Percentiles rank a stretch among this genome's conserved stretches.
Conservation (phyloP, 2,797 vertebrate species). For the Dermochelys coriacea region DNA sequence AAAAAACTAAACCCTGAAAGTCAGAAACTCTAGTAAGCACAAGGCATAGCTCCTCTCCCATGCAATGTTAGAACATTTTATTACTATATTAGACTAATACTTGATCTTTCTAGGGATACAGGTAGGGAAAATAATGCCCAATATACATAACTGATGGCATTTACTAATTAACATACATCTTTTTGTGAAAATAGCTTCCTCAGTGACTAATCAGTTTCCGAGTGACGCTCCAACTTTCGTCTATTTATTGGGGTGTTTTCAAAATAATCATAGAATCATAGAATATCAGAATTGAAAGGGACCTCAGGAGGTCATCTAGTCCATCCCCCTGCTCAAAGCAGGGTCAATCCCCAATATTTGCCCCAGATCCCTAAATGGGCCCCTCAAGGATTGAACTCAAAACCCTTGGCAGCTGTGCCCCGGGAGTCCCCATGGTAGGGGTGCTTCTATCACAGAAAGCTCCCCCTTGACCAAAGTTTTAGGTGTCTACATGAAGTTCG, state of each 20-base stretch:
- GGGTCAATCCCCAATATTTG: too few species aligned
- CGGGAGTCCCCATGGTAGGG: rapidly evolving
- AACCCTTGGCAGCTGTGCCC: rapidly evolving
- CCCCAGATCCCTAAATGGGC: too few species aligned
- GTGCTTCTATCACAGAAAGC: too few species aligned
- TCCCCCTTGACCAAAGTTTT: too few species aligned
- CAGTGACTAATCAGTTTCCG: not conserved
- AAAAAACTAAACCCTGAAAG: not conserved
- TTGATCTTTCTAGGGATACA: not conserved
- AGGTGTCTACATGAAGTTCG: too few species aligned
- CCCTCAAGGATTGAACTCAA: too few species aligned
- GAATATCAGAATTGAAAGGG: too few species aligned
- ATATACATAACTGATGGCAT: not conserved
- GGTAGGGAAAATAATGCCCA: not conserved
- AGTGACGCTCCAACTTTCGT: not conserved
- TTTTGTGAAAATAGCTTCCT: not conserved
- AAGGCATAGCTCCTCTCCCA: not conserved
- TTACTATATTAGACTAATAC: rapidly evolving
- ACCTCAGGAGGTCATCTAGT: too few species aligned
- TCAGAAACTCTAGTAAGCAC: not conserved
- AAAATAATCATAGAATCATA: not conserved
- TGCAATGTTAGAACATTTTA: rapidly evolving
- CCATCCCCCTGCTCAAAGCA: too few species aligned
- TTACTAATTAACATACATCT: not conserved
- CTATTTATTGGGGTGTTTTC: rapidly evolving